Evolutionary conservation across 2,113 vertebrate genomes (phyloP).

Genomic region (Morone saxatilis): DNA sequence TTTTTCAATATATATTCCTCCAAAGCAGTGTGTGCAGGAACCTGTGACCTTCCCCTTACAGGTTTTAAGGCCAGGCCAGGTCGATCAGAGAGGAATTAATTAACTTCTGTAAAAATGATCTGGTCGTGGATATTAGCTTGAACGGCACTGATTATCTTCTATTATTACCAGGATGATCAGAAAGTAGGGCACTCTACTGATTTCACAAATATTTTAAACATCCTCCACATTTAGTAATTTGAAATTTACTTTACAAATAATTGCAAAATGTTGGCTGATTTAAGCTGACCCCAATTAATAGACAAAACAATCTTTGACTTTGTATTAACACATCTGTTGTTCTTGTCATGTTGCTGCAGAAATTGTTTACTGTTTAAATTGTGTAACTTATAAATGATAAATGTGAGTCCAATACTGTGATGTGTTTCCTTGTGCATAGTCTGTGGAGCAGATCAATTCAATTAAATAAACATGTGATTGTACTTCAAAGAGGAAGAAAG

Average conservation of each 20-base stretch:
- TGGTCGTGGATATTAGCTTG: not conserved
- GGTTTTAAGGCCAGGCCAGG: not conserved
- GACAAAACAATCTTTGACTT: not conserved
- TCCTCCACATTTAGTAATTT: not conserved
- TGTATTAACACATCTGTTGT: not conserved
- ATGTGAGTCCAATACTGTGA: not conserved
- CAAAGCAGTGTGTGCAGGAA: not conserved
- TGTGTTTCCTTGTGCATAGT: not conserved
- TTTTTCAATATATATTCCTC: not conserved
- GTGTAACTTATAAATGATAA: not conserved
- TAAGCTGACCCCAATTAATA: not conserved
- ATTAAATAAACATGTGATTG: slow-evolving; percentile 38
- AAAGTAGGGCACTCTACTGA: not conserved
- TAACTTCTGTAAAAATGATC: not conserved
- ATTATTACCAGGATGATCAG: not conserved
- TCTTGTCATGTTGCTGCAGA: not conserved
- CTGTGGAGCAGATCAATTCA: slow-evolving; percentile 28
- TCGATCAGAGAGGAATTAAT: not conserved
- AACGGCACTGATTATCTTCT: not conserved
- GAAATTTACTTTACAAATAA: not conserved
- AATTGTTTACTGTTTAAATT: not conserved
- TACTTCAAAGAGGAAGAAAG: slow-evolving; percentile 16
- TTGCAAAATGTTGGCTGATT: not conserved
- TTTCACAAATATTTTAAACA: slow-evolving; percentile 1
- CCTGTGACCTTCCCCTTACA: not conserved